Evolutionary conservation across 2,888 invertebrate genomes (phyloP).

Genomic region (Stenoptilia bipunctidactyla): DNA sequence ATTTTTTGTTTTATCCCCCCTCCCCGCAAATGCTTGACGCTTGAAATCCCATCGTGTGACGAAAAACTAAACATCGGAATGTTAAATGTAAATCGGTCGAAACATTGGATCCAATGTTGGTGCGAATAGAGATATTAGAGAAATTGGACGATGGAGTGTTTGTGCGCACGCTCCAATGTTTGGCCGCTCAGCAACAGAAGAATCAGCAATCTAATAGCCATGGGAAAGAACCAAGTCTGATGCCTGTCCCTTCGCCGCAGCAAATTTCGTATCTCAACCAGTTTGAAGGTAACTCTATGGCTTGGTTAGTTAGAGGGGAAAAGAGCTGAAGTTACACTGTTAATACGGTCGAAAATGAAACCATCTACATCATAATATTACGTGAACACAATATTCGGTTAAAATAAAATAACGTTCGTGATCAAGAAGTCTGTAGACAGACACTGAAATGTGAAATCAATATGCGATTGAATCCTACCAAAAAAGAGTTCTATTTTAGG

Average conservation of each 20-base stretch:
- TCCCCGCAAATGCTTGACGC: conserved; percentile 66
- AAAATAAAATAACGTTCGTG: too few species aligned
- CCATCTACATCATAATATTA: too few species aligned
- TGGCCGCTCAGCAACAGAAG: conserved; percentile 66
- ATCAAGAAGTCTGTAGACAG: too few species aligned
- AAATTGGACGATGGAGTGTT: conserved; percentile 67
- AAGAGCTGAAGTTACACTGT: too few species aligned
- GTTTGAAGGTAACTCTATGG: conserved; percentile 79
- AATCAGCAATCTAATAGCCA: conserved; percentile 48
- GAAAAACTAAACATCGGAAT: conserved; percentile 44
- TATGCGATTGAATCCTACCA: too few species aligned
- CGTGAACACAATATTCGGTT: too few species aligned
- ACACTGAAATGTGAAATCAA: too few species aligned
- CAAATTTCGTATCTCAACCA: conserved; percentile 96
- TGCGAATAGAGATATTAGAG: conserved; percentile 57
- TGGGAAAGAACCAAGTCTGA: conserved; percentile 88
- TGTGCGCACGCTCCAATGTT: conserved; percentile 68
- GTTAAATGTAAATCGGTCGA: conserved; percentile 23
- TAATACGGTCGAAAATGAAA: too few species aligned
- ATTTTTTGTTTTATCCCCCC: conserved; percentile 64
- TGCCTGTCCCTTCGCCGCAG: conserved; percentile 96
- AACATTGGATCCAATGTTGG: conserved; percentile 29
- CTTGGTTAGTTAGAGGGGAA: conserved; percentile 1
- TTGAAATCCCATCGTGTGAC: conserved; percentile 64
- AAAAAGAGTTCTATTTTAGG: too few species aligned